A percentile compares a stretch with the other conserved stretches of the same genome.
phyloP scores from a whole-genome alignment of 2,797 vertebrate species.

The Diglossa cyanea region DNA sequence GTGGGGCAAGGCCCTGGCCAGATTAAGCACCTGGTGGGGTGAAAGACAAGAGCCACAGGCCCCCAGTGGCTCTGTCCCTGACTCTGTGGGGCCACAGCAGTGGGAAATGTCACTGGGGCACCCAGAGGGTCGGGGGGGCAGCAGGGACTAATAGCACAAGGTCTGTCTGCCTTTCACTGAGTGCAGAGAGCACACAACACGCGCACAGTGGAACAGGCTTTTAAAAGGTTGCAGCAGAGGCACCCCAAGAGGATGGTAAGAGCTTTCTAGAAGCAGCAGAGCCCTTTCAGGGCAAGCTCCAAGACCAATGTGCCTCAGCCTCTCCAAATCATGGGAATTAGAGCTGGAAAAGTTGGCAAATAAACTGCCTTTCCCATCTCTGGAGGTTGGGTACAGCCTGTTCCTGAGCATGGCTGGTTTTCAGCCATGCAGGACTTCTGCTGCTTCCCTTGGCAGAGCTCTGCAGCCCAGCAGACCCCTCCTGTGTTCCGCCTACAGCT shows the following conservation, averaged over 20 bases:
- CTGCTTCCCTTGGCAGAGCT: constrained; percentile 10
- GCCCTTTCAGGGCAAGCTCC: neutral
- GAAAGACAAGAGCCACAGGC: fast-evolving
- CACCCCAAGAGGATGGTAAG: neutral
- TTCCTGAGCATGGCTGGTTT: neutral
- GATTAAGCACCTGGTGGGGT: fast-evolving
- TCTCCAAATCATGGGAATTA: neutral
- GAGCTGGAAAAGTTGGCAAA: neutral
- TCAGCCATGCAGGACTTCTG: constrained; percentile 17
- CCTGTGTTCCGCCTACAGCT: neutral
- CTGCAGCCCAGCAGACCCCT: constrained; percentile 8
- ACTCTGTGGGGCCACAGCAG: fast-evolving
- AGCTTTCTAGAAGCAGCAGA: neutral
- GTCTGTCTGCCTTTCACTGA: neutral
- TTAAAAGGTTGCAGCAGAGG: neutral
- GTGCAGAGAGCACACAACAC: neutral
- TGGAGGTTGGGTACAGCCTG: neutral
- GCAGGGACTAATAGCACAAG: fast-evolving
- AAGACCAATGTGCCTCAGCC: neutral
- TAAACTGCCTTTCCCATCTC: neutral
- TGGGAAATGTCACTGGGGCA: neutral
- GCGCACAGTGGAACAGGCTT: neutral
- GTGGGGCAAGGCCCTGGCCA: fast-evolving
- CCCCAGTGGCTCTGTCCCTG: neutral
- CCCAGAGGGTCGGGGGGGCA: neutral